Evolutionary conservation across 2,888 invertebrate genomes (phyloP), one percentile per base, ranked within the genome.

Genomic region (Coleophora deauratella): DNA sequence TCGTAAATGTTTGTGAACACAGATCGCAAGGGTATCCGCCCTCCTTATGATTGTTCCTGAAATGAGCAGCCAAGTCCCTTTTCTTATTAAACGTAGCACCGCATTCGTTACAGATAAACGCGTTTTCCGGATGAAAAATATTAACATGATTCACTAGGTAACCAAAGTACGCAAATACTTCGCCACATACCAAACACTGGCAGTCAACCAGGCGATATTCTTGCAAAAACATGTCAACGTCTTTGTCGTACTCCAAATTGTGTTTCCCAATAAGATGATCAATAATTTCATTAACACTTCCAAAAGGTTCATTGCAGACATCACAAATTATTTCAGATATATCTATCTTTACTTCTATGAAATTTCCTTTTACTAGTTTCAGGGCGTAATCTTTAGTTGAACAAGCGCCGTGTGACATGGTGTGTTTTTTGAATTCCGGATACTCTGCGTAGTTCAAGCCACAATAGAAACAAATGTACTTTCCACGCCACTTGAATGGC

Each of bases 401-500:
- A 43, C 75, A 74, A 1, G 50, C 47, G 0, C 72, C 72, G 49
- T 84, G 82, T 0, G 72, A 62, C 50, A 63, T 66, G 0, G 76
- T 79, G 40, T 84, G 82, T 31, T 72, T 72, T 59, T 60, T 72
- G 28, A 82, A 69, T n/a, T 72, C 69, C 2, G 46, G 35, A 42
- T 80, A 76, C 32, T 76, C 67, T 0, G 60, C 47, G 44, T 61
- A 66, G 41, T 53, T 64, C 50, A 68, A 59, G 6, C 71, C 71
- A 53, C 82, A 84, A 60, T 77, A 80, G 56, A 77, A 82, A 51
- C 82, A 84, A 7, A 71, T 53, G 44, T 69, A 78, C 44, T 60
- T 66, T 14, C 72, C 72, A n/a, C 72, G 65, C 82, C 81, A 81
- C 66, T 79, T 79, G 59, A 82, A 82, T 27, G 82, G 82, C 42